These are phyloP conservation scores for Garra rufa DNA, from an alignment of 2,113 vertebrate genomes.

Conservation along the genomic window DNA sequence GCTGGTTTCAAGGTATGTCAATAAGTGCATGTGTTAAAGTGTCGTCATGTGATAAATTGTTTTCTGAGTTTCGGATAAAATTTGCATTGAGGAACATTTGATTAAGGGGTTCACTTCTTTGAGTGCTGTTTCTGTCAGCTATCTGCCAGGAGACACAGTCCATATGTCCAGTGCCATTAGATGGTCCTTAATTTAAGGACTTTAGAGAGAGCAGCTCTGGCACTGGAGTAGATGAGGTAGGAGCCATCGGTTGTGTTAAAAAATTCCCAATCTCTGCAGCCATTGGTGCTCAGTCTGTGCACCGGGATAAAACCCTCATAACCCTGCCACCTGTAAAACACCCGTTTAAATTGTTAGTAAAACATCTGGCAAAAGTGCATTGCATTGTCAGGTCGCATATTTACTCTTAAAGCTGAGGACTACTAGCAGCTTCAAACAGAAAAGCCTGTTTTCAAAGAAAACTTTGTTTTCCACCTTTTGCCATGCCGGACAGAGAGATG, in stretches of 20 bases:
- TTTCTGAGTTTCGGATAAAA: background rate
- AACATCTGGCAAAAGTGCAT: background rate
- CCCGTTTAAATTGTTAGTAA: background rate
- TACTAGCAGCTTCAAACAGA: background rate
- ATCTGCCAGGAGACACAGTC: background rate
- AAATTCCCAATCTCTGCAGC: constrained; percentile 96
- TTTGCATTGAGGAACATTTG: background rate
- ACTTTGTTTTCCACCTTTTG: background rate
- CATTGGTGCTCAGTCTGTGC: constrained; percentile 88
- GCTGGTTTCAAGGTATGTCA: background rate
- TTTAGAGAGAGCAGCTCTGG: constrained; percentile 87
- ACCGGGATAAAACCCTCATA: constrained; percentile 93
- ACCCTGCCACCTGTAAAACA: constrained; percentile 88
- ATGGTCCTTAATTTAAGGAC: constrained; percentile 87
- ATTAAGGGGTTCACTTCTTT: background rate
- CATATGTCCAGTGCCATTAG: constrained; percentile 56
- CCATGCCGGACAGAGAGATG: background rate
- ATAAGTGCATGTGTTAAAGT: background rate
- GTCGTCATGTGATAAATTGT: background rate
- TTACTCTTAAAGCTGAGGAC: background rate
- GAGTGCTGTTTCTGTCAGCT: background rate
- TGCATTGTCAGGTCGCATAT: background rate
- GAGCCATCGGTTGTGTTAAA: constrained; percentile 85
- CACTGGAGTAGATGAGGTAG: constrained; percentile 94
- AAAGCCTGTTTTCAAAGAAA: background rate